phyloP scores from a whole-genome alignment of 2,888 invertebrate species.

The Pyrocoelia pectoralis region DNA sequence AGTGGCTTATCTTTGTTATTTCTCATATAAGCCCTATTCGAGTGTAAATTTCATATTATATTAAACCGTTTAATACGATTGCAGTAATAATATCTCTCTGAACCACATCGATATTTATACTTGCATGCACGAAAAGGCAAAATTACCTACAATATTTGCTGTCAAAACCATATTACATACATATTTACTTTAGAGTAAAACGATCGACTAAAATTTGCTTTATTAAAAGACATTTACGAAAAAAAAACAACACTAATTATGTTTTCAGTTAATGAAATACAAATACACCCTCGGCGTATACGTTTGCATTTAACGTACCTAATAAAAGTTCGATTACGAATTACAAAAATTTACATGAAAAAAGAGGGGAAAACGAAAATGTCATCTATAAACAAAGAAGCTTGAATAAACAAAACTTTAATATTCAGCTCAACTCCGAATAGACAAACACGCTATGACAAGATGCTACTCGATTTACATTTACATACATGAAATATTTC shows the following conservation, averaged over 20 bases:
- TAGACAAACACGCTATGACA: conserved; percentile 34
- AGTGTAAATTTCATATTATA: conserved; percentile 26
- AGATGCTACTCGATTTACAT: conserved; percentile 34
- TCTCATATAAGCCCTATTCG: conserved; percentile 14
- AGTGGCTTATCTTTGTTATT: conserved; percentile 33
- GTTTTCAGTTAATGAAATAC: background rate
- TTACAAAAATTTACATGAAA: conserved; percentile 21
- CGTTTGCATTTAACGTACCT: conserved; percentile 11
- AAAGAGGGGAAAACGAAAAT: conserved; percentile 4
- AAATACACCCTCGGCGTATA: background rate
- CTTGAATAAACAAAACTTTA: conserved; percentile 33
- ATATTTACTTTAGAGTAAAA: too few species aligned
- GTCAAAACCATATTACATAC: too few species aligned
- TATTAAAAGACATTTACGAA: too few species aligned
- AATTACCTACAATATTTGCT: too few species aligned
- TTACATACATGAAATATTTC: conserved; percentile 34
- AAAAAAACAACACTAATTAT: too few species aligned
- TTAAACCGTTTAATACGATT: background rate
- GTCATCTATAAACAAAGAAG: conserved; percentile 14
- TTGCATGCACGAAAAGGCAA: too few species aligned
- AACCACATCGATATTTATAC: too few species aligned
- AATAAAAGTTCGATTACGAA: conserved; percentile 2
- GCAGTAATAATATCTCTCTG: background rate
- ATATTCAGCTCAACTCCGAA: conserved; percentile 32
- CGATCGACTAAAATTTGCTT: too few species aligned